Base-by-base conservation (phyloP, 64 coral and sea anemone species). In the Pachyseris speciosa region DNA sequence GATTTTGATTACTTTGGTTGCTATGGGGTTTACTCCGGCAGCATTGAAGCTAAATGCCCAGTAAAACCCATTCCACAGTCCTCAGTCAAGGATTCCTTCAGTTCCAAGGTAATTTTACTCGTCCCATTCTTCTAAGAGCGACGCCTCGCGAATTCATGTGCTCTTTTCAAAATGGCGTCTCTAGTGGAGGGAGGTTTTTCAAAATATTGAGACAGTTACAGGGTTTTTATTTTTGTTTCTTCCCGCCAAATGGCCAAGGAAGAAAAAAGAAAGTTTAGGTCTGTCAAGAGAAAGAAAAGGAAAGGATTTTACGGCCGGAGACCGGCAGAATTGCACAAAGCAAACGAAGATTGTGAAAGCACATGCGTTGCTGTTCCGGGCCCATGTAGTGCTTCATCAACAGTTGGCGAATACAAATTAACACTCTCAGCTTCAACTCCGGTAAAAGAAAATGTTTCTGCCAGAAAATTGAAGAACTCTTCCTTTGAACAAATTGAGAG, bases 211-310 rank as follows among this genome's bases (percentile, higher is more conserved):
- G 51, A 55, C 15, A 0, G 15, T 55, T 7, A 55, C 13, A 4
- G 51, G 7, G 51, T 19, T 12, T 0, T 55, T 17, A 11, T 55
- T 5, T 13, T 19, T 7, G 51, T 55, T 55, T 55, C 4, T 55
- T 55, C 51, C 22, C 22, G 51, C 1, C 7, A 55, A 55, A 78
- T 78, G 22, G 43, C 43, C 29, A 78, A 50, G 50, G 38, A 45
- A 78, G 74, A 17, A 16, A 78, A 77, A 16, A 77, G 41, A 30
- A 77, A 78, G n/a, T 78, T 78, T 48, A 47, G 44, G 31, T 22
- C 24, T 0, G n/a, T 49, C n/a, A 51, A 52, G 29, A 30, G 43
- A 51, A 52, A 78, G 50, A 55, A 75, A 75, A 75, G 72, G 45
- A 17, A 16, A 75, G 72, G 72, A 2, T 75, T 75, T 75, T 25